Evolutionary conservation across 2,797 vertebrate genomes (phyloP).

Genomic region (Muscicapa striata): DNA sequence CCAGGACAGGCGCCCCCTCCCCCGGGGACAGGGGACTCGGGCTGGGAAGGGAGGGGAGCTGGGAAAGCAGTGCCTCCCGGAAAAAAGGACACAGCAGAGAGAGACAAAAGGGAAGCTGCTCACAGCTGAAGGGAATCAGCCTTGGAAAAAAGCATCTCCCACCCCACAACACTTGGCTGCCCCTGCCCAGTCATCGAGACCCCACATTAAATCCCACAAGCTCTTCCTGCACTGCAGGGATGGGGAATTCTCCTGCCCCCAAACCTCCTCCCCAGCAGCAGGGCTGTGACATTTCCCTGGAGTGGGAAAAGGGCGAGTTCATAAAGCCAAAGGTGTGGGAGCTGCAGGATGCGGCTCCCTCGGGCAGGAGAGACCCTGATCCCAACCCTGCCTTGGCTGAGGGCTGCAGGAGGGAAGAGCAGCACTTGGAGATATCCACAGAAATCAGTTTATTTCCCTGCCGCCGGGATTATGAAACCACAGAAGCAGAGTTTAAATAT

Average conservation of each 20-base stretch:
- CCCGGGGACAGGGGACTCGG: background rate
- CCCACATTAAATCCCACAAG: background rate
- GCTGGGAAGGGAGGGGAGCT: background rate
- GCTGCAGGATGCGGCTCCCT: accelerated
- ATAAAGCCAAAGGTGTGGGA: background rate
- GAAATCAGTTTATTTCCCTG: conserved; percentile 68
- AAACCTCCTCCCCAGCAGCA: background rate
- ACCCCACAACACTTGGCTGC: accelerated
- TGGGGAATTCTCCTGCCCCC: background rate
- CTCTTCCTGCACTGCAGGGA: accelerated
- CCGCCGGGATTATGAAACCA: conserved; percentile 56
- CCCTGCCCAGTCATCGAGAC: background rate
- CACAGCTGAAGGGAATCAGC: background rate
- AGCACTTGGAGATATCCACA: conserved; percentile 14
- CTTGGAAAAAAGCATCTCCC: background rate
- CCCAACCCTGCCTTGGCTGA: accelerated
- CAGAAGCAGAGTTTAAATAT: conserved; percentile 62
- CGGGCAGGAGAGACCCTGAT: background rate
- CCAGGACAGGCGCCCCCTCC: background rate
- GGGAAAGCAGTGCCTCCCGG: background rate
- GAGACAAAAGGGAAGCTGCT: background rate
- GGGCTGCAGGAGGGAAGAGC: background rate
- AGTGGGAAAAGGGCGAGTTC: background rate
- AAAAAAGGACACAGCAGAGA: background rate
- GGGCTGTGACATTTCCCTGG: background rate